Base-by-base conservation (phyloP, 1,140 invertebrate species). In the Bombus confusus region DNA sequence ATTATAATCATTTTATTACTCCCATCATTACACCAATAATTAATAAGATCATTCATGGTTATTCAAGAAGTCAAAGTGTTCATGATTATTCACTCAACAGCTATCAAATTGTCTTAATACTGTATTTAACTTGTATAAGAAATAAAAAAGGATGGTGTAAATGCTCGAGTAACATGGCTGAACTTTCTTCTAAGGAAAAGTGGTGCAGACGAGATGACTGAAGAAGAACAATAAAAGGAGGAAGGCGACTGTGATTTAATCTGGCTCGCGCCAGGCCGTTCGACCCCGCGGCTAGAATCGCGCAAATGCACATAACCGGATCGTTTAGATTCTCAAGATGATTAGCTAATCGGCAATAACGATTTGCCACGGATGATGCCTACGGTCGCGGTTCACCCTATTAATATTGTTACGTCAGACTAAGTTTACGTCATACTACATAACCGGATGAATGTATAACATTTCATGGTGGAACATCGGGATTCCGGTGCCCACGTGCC, bases 311-410 rank as follows among this genome's bases (percentile, higher is more conserved):
- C 90, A 87, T 92, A 92, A 92, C 90, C 86, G 79, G 76, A 86
- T 78, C 88, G 90, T 90, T 92, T 89, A 91, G 92, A 92, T 92
- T 89, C 90, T 82, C 85, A 83, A 82, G 79, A 92, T 86, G 92
- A 93, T 93, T 93, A 93, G 91, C 91, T 90, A 91, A 91, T 87
- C 86, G 73, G 87, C 87, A 87, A 89, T 93, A 93, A 93, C 87
- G 86, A 91, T 90, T 91, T 86, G 62, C 89, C 85, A 84, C 86
- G 83, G 87, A 87, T 88, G 83, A 88, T 81, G 87, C 87, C 83
- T 88, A 75, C 52, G 85, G 87, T 87, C 73, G 87, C 83, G 83
- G 86, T 87, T 91, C 85, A 85, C 59, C 83, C 87, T 91, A 87
- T 87, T 89, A 89, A 89, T 89, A 88, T 88, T 88, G 62, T 89